Evolutionary conservation across 2,888 invertebrate species (phyloP), one percentile per base, ranked within the genome.

Genomic region (Apotomis turbidana): DNA sequence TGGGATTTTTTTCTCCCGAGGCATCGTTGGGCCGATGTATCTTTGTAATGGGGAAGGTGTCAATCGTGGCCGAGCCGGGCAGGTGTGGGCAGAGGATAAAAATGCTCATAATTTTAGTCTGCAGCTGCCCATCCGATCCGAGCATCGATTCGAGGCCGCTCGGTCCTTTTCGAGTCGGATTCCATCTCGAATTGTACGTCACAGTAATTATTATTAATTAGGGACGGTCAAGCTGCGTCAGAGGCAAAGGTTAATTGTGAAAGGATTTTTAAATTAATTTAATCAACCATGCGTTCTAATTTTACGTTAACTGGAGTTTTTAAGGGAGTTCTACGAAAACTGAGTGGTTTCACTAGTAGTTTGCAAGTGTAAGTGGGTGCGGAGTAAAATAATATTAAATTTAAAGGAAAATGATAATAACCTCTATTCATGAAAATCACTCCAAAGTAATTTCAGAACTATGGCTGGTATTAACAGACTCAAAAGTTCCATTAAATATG

Each of bases 101-200:
- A 92, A 90, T 90, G 89, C 83, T 89, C 90, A 92, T 93, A 93
- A 92, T 93, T 92, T 89, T 83, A 87, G 85, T 89, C 87, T 86
- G 92, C 93, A 93, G 93, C 93, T 93, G 93, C 93, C 91, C 84
- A 90, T 89, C 90, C 87, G 88, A 80, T 41, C 41, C 87, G 87
- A 83, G 85, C 88, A 85, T 87, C 89, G 89, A 89, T 88, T 85
- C 85, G 88, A 85, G 80, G 82, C 82, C 80, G 75, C 81, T 70
- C 83, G 83, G 86, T 87, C 87, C 88, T 89, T 91, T 91, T 90
- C 85, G 79, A 81, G 80, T 80, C 81, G 84, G 84, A 90, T 90
- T 89, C 90, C 89, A 88, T 72, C 82, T 87, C 84, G 83, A 87
- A 85, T 87, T 83, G 85, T 83, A 87, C 83, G 82, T 83, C 83